Percentiles rank a stretch among this genome's conserved stretches.
Conservation (phyloP, 2,113 vertebrate genomes). For the Microtus montanus region DNA sequence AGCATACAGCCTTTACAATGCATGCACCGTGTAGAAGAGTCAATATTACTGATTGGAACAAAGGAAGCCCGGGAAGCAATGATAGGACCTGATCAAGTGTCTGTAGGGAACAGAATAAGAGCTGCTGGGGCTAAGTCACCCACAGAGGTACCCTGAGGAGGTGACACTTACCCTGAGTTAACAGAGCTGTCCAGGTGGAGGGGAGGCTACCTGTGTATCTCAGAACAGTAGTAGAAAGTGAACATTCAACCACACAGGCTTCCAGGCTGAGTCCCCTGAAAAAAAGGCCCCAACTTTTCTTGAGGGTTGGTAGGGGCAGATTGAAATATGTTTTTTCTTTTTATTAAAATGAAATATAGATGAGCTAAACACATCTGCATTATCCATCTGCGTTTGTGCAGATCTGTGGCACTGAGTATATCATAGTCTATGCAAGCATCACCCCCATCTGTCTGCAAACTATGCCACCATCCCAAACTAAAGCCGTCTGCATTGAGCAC, state of each 20-base stretch:
- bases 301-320: neutral
- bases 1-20: neutral
- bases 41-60: neutral
- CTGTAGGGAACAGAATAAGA: accelerated
- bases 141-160: neutral
- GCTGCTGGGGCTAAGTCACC: too few relatives aligned
- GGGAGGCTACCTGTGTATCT: neutral
- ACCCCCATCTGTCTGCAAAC: neutral
- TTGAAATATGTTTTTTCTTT: neutral
- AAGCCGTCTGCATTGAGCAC: neutral
- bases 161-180: neutral
- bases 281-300: neutral
- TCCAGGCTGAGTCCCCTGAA: neutral
- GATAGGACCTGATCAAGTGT: neutral
- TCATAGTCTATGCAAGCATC: neutral
- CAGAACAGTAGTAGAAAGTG: neutral
- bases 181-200: neutral
- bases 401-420: too few relatives aligned
- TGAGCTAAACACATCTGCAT: neutral
- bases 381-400: neutral
- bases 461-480: neutral
- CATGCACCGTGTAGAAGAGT: neutral
- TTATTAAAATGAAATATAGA: too few relatives aligned
- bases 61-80: neutral
- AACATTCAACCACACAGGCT: neutral